A percentile compares a stretch with the other conserved stretches of the same genome.
Evolutionary conservation across 2,113 vertebrate genomes (phyloP).

Genomic region (Furnarius figulus): DNA sequence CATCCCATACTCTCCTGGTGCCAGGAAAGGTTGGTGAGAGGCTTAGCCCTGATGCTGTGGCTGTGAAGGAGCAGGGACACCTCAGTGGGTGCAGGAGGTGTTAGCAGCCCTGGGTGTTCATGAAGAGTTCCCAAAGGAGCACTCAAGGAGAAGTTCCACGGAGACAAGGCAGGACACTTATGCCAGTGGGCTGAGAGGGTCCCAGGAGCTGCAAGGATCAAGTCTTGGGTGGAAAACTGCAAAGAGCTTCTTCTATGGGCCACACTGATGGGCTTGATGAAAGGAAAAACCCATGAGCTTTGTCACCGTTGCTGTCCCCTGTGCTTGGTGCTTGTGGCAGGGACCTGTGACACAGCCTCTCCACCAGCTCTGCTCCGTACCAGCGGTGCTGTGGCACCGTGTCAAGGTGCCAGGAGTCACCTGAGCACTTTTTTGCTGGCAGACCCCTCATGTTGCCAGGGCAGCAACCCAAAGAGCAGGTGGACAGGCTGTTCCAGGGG

Average conservation of each 20-base stretch:
- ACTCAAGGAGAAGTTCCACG: not conserved
- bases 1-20: not conserved
- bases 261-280: accelerated
- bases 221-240: not conserved
- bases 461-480: not conserved
- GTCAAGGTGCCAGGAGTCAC: not conserved
- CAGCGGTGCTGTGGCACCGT: accelerated
- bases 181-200: accelerated
- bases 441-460: not conserved
- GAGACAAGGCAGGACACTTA: not conserved
- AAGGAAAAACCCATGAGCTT: not conserved
- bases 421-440: not conserved
- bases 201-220: not conserved
- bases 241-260: not conserved
- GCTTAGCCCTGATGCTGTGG: not conserved
- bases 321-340: not conserved
- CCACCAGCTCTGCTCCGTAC: not conserved
- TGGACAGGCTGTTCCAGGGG: not conserved
- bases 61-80: not conserved
- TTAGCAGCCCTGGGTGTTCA: not conserved
- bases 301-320: not conserved
- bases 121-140: not conserved
- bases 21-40: not conserved
- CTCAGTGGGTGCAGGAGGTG: accelerated
- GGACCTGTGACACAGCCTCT: not conserved